These are phyloP conservation scores for Diadophis punctatus DNA, from an alignment of 2,113 vertebrate genomes.

Conservation along the genomic window DNA sequence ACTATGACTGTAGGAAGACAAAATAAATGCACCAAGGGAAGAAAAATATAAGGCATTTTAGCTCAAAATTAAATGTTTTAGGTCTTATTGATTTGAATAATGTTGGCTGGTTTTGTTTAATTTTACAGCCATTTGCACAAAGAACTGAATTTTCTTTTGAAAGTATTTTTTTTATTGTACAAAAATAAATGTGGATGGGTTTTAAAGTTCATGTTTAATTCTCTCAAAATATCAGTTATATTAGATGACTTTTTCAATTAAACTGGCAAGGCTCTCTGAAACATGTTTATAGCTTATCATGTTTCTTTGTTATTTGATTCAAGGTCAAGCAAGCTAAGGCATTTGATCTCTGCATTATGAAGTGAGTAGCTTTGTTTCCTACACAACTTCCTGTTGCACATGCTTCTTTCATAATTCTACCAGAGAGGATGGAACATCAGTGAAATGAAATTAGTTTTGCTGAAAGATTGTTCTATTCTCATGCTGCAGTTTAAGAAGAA, in stretches of 20 bases:
- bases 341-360: neutral
- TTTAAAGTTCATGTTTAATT: neutral
- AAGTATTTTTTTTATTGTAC: neutral
- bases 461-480: neutral
- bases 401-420: neutral
- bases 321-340: neutral
- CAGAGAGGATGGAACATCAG: neutral
- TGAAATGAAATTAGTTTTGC: neutral
- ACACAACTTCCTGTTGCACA: neutral
- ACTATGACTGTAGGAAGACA: neutral
- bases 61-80: neutral
- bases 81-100: neutral
- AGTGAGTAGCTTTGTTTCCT: neutral
- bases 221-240: neutral
- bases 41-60: neutral
- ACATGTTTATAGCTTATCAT: neutral
- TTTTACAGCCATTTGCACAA: neutral
- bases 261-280: neutral
- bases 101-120: neutral
- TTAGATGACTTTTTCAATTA: neutral
- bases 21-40: neutral
- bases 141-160: neutral
- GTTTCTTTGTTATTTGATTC: neutral
- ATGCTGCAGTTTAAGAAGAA: neutral
- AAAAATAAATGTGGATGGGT: neutral